Conservation (phyloP, 2,888 invertebrate genomes). For the Mechanitis messenoides region DNA sequence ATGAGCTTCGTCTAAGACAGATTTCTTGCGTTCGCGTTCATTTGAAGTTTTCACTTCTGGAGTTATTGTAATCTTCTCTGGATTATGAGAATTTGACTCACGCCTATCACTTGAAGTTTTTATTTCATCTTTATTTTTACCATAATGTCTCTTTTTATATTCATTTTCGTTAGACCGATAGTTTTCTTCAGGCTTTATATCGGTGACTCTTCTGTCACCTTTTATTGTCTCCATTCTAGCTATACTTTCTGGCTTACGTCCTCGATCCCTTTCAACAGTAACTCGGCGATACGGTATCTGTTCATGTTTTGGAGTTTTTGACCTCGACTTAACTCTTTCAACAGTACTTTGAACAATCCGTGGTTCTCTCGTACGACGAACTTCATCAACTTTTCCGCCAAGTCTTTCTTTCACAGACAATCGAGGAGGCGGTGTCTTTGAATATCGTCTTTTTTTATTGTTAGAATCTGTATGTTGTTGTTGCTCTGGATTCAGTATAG, state of each 20-base stretch:
- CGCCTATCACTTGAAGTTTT: constrained; percentile 33
- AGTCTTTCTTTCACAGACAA: constrained; percentile 87
- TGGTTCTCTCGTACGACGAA: constrained; percentile 71
- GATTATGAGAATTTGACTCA: constrained; percentile 16
- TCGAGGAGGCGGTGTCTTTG: constrained; percentile 77
- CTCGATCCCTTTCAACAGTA: constrained; percentile 66
- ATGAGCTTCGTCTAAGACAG: constrained; percentile 82
- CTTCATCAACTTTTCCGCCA: constrained; percentile 84
- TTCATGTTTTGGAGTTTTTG: constrained; percentile 70
- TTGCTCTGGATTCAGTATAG: constrained; percentile 57
- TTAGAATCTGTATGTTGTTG: constrained; percentile 67
- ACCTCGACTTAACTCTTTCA: constrained; percentile 73
- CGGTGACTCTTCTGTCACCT: constrained; percentile 47
- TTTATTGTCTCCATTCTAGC: constrained; percentile 45
- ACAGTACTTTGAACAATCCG: constrained; percentile 73
- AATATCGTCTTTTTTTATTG: constrained; percentile 61
- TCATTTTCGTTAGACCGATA: constrained; percentile 39
- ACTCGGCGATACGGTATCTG: constrained; percentile 66
- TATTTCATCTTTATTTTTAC: constrained; percentile 33
- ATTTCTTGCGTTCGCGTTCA: constrained; percentile 77
- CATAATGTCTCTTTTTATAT: constrained; percentile 48
- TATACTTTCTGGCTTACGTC: constrained; percentile 52
- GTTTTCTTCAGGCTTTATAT: constrained; percentile 46
- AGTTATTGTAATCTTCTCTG: constrained; percentile 38
- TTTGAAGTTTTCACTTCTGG: constrained; percentile 73